Base-by-base conservation (phyloP, 2,113 vertebrate species). In the Lutjanus erythropterus region DNA sequence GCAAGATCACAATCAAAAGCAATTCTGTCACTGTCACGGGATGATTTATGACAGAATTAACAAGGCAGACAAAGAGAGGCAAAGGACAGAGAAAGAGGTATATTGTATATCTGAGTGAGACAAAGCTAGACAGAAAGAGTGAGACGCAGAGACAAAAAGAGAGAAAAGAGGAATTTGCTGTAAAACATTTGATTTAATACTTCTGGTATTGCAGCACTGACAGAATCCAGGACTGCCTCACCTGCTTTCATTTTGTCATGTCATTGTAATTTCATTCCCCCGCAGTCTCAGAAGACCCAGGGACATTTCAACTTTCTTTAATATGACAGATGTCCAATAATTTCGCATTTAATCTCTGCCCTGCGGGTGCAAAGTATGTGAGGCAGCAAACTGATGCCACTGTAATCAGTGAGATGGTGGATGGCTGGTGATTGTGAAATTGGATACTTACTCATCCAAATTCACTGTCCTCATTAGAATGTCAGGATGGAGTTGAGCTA, bases 291-390 rank as follows among this genome's bases (percentile, higher is more conserved):
- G 77, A 90, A 85, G 86, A 84, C 89, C 88, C 85, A 76, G 89
- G 71, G 85, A 91, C 86, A 88, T 89, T 89, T 90, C 69, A 82
- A 87, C 89, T 92, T 90, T 86, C 88, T 81, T 79, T 90, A 91
- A 92, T 88, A 85, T 90, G 91, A 92, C 88, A 93, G 91, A 93
- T 93, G 88, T 92, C 90, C 89, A 91, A 92, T 91, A 82, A 91
- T 94, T 92, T 92, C 41, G 29, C 78, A 80, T 91, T 88, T 93
- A 92, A 93, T 91, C 87, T 88, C 73, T 87, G 78, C 80, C 93
- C 88, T 70, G 74, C 44, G 77, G 86, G 81, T 79, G 71, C 65
- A 67, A 88, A 81, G 84, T 79, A 85, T 73, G 72, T 37, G 86
- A 88, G 75, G 88, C 89, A 86, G 81, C 72, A 89, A 90, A 85